Evolutionary conservation across 1,140 invertebrate genomes (phyloP).

Genomic region (Pachypeltis micranthus): DNA sequence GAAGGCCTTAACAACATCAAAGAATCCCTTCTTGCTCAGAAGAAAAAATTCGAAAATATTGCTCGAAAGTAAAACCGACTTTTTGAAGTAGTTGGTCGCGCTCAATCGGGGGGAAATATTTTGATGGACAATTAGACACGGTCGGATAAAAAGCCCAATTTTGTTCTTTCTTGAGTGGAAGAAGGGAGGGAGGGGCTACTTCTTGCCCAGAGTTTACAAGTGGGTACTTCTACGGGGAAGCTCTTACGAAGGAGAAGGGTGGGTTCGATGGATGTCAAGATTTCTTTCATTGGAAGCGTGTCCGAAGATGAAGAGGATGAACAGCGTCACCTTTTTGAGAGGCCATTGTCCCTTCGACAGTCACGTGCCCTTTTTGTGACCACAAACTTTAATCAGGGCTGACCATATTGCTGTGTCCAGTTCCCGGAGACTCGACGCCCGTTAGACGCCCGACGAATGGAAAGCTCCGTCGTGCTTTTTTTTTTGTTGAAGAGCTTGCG

Average conservation of each 20-base stretch:
- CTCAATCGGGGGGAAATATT: not conserved
- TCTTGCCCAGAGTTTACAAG: not conserved
- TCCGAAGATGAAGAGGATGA: not conserved
- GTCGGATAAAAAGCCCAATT: not conserved
- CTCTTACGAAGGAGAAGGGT: not conserved
- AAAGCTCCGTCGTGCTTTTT: too few species aligned
- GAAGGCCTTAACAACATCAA: too few species aligned
- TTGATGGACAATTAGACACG: not conserved
- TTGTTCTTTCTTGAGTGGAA: not conserved
- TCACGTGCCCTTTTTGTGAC: not conserved
- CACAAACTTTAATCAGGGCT: not conserved
- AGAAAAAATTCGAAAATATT: not conserved
- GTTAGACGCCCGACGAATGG: too few species aligned
- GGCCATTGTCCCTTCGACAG: not conserved
- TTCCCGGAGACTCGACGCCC: not conserved
- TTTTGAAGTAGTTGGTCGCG: not conserved
- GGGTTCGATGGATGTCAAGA: not conserved
- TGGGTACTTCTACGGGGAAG: not conserved
- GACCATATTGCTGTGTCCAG: not conserved
- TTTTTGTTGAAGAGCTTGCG: too few species aligned
- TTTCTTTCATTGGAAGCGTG: not conserved
- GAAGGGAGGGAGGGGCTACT: not conserved
- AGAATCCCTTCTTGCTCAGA: too few species aligned
- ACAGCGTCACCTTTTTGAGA: too few species aligned
- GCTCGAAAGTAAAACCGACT: not conserved